phyloP scores from a whole-genome alignment of 2,113 vertebrate species.

The Pelusios castaneus region DNA sequence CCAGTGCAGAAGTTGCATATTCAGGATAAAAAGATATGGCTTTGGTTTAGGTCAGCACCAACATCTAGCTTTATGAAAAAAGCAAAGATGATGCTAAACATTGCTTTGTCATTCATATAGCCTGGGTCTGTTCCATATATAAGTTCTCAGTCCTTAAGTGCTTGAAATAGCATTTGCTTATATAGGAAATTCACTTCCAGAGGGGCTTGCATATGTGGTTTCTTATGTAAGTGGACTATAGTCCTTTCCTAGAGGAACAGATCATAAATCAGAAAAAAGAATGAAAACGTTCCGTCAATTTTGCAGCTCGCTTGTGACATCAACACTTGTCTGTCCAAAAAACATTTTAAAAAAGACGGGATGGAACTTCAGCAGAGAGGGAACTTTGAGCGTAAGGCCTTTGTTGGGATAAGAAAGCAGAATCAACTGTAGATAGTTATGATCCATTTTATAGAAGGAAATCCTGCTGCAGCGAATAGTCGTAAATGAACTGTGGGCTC shows the following conservation, averaged over 20 bases:
- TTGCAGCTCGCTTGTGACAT: neutral
- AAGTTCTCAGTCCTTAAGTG: neutral
- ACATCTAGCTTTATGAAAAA: neutral
- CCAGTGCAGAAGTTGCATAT: neutral
- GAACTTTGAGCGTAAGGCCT: neutral
- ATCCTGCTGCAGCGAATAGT: neutral
- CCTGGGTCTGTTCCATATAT: neutral
- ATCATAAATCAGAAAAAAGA: neutral
- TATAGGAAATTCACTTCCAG: neutral
- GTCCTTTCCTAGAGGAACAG: neutral
- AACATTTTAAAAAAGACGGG: neutral
- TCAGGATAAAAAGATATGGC: neutral
- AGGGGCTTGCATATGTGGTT: neutral
- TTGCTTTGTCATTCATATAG: neutral
- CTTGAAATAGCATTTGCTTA: neutral
- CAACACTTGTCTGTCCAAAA: neutral
- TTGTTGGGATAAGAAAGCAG: constrained; percentile 4
- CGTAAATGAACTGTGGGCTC: neutral
- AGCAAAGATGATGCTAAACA: neutral
- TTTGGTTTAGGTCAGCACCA: neutral
- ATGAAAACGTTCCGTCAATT: neutral
- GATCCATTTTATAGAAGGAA: neutral
- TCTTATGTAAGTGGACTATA: neutral
- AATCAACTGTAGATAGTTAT: neutral
- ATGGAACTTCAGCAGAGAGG: neutral